phyloP scores from a whole-genome alignment of 2,797 vertebrate genomes.

The Telmatherina bonti region DNA sequence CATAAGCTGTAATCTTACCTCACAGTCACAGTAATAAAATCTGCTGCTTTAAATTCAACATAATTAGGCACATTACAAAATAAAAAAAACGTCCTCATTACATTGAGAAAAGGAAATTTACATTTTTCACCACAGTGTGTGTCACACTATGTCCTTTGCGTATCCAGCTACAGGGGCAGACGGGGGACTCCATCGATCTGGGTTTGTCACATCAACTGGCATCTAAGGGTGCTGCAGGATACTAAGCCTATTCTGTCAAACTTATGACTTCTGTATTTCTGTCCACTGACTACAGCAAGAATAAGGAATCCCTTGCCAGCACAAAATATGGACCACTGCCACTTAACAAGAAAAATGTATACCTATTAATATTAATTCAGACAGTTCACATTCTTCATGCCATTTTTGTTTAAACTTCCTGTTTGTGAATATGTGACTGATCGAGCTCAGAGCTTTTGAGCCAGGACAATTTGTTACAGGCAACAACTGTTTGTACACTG shows the following conservation, averaged over 20 bases:
- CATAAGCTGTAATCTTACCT: slow-evolving; percentile 48
- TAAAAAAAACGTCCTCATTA: slow-evolving; percentile 29
- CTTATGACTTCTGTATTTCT: slow-evolving; percentile 26
- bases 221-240: slow-evolving; percentile 31
- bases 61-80: slow-evolving; percentile 35
- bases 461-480: slow-evolving; percentile 23
- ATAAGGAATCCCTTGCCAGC: slow-evolving; percentile 36
- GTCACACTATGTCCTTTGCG: slow-evolving; percentile 22
- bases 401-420: not conserved
- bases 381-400: slow-evolving; percentile 6
- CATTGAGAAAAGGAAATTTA: slow-evolving; percentile 35
- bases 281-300: slow-evolving; percentile 7
- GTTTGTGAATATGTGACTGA: slow-evolving; percentile 7
- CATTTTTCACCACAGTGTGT: slow-evolving; percentile 21
- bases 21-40: slow-evolving; percentile 61
- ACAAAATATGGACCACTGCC: slow-evolving; percentile 26
- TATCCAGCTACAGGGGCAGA: slow-evolving; percentile 43
- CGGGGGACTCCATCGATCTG: slow-evolving; percentile 10
- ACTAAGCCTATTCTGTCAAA: slow-evolving; percentile 23
- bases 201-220: slow-evolving; percentile 38
- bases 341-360: slow-evolving; percentile 35
- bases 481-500: slow-evolving; percentile 14
- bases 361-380: slow-evolving; percentile 20
- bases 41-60: slow-evolving; percentile 49
- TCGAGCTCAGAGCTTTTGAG: slow-evolving; percentile 10